These are phyloP conservation scores for Sericinus montela DNA, from an alignment of 2,888 invertebrate species.

Conservation along the genomic window DNA sequence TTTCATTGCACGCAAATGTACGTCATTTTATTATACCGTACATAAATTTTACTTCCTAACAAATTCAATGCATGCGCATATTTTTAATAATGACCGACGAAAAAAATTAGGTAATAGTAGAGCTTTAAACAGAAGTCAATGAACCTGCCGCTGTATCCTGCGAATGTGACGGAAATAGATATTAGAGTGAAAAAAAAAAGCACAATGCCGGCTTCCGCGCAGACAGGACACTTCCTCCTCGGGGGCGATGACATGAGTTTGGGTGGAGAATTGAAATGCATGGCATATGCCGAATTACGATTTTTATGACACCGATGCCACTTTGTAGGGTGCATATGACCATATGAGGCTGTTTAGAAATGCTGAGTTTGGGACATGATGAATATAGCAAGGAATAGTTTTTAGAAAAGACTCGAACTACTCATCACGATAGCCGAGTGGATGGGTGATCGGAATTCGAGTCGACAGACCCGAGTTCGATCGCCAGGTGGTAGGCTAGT, in stretches of 20 bases:
- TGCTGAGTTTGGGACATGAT: no score
- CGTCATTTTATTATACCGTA: no score
- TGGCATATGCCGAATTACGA: conserved; percentile 54
- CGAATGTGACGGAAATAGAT: conserved; percentile 63
- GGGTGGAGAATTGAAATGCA: conserved; percentile 51
- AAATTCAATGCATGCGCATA: background rate
- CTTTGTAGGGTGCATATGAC: conserved; percentile 6
- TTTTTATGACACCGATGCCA: conserved; percentile 41
- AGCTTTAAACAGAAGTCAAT: conserved; percentile 22
- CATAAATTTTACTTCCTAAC: background rate
- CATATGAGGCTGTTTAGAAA: background rate
- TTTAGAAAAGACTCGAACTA: no score
- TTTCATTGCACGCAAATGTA: no score
- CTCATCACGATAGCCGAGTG: no score
- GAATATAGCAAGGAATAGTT: no score
- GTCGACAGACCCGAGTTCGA: no score
- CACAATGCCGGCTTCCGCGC: conserved; percentile 63
- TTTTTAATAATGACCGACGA: background rate
- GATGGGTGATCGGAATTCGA: no score
- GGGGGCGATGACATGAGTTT: conserved; percentile 51
- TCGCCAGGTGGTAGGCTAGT: no score
- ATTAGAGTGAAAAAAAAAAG: conserved; percentile 45
- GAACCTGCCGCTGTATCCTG: conserved; percentile 54
- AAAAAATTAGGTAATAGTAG: background rate
- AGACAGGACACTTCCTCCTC: conserved; percentile 56